Percentiles rank a stretch among this genome's conserved stretches.
phyloP scores from a whole-genome alignment of 2,888 invertebrate genomes.

The Mesorhabditis sp. region DNA sequence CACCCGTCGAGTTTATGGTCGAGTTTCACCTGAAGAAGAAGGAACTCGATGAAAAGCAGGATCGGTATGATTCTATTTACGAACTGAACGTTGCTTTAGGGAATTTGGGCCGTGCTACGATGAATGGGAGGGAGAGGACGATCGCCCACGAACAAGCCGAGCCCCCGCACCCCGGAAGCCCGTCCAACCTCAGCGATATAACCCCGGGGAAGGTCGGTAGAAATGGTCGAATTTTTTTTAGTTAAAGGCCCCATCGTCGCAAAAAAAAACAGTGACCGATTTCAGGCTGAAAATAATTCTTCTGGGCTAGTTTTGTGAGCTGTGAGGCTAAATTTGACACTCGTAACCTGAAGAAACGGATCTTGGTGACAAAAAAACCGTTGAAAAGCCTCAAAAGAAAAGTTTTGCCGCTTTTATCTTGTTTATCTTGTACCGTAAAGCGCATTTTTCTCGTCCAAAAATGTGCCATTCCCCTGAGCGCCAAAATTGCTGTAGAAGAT shows the following conservation, averaged over 20 bases:
- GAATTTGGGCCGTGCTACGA: not conserved
- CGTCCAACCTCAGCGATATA: not conserved
- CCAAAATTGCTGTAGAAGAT: no score
- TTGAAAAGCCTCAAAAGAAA: no score
- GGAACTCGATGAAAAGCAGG: constrained; percentile 24
- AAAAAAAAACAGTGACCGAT: not conserved
- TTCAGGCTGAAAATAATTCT: not conserved
- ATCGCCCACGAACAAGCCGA: not conserved
- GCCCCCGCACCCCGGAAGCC: no score
- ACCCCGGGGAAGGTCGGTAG: not conserved
- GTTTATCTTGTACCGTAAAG: no score
- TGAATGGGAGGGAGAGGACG: not conserved
- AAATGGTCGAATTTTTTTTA: no score
- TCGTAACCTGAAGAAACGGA: no score
- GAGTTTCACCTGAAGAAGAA: constrained; percentile 41
- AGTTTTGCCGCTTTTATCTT: no score
- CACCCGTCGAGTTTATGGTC: constrained; percentile 43
- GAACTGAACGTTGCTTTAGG: not conserved
- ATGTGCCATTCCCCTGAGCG: no score
- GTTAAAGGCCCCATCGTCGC: no score
- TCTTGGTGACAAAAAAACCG: no score
- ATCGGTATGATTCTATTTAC: constrained; percentile 8
- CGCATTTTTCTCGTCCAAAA: no score
- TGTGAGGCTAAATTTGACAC: no score
- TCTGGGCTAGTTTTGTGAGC: not conserved